Percentiles rank a stretch among this genome's conserved stretches.
Conservation (phyloP, 1,140 invertebrate genomes). For the Brachionus paranguensis region DNA sequence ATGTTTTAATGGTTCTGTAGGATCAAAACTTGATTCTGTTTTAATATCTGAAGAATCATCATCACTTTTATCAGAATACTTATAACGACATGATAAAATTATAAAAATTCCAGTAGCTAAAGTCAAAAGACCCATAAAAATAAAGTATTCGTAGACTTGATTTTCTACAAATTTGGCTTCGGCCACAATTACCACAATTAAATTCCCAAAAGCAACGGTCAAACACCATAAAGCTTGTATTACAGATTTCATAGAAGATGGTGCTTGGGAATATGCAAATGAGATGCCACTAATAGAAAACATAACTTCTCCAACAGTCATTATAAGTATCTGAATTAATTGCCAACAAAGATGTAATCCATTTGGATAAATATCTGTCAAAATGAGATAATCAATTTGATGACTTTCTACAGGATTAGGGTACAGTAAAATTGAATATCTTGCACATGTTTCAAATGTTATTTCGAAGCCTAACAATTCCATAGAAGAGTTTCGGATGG, state of each 20-base stretch:
- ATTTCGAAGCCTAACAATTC: neutral
- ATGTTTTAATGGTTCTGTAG: neutral
- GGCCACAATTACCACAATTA: constrained; percentile 79
- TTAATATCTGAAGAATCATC: neutral
- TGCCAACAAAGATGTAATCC: constrained; percentile 72
- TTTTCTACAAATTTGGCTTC: constrained; percentile 56
- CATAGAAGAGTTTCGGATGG: neutral
- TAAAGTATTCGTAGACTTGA: constrained; percentile 67
- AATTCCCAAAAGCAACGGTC: constrained; percentile 81
- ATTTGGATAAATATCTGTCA: constrained; percentile 30
- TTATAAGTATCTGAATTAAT: constrained; percentile 76
- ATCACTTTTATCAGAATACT: constrained; percentile 46
- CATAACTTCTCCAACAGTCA: constrained; percentile 77
- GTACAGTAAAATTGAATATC: constrained; percentile 27
- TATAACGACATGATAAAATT: constrained; percentile 63
- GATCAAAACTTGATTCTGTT: neutral
- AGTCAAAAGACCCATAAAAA: constrained; percentile 78
- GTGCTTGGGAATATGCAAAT: constrained; percentile 80
- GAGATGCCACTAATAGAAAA: constrained; percentile 84
- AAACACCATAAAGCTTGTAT: constrained; percentile 80
- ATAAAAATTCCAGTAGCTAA: constrained; percentile 73
- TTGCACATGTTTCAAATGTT: constrained; percentile 4
- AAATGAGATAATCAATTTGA: neutral
- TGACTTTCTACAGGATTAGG: neutral
- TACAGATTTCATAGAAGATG: constrained; percentile 81